Evolutionary conservation across 2,888 invertebrate species (phyloP).

Genomic region (Microplitis manilae): DNA sequence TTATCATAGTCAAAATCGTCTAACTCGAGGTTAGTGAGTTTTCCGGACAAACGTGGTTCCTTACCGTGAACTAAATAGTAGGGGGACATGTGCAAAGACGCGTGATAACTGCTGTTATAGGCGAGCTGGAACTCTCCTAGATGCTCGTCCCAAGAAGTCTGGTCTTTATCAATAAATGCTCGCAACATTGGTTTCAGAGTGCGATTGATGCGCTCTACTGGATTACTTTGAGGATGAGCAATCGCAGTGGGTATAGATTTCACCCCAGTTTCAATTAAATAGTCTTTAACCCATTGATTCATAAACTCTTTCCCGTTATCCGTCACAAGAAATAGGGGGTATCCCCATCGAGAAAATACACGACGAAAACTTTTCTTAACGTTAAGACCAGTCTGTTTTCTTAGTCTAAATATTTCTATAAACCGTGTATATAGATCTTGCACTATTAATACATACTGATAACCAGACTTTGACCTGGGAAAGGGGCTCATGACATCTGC

Average conservation of each 20-base stretch:
- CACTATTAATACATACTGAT: neutral
- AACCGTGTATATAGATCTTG: neutral
- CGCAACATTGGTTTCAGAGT: slow-evolving; percentile 35
- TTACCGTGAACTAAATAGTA: too few relatives aligned
- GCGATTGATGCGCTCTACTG: slow-evolving; percentile 40
- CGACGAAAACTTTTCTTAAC: neutral
- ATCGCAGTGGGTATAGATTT: too few relatives aligned
- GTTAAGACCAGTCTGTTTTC: neutral
- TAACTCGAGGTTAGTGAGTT: too few relatives aligned
- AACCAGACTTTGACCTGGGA: neutral
- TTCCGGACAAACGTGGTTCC: too few relatives aligned
- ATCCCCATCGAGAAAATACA: neutral
- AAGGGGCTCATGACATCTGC: too few relatives aligned
- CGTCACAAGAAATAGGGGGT: neutral
- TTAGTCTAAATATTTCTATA: neutral
- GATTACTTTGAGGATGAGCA: slow-evolving; percentile 44
- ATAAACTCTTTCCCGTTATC: neutral
- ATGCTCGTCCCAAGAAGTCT: slow-evolving; percentile 43
- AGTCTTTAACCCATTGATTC: neutral
- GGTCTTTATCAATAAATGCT: slow-evolving; percentile 37
- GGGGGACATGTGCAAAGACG: too few relatives aligned
- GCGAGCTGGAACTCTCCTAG: slow-evolving; percentile 14
- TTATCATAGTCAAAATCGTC: too few relatives aligned
- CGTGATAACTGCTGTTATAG: too few relatives aligned
- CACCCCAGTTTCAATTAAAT: neutral